Evolutionary conservation across 2,113 vertebrate genomes (phyloP), one percentile per base, ranked within the genome.

Genomic region (Melospiza georgiana): DNA sequence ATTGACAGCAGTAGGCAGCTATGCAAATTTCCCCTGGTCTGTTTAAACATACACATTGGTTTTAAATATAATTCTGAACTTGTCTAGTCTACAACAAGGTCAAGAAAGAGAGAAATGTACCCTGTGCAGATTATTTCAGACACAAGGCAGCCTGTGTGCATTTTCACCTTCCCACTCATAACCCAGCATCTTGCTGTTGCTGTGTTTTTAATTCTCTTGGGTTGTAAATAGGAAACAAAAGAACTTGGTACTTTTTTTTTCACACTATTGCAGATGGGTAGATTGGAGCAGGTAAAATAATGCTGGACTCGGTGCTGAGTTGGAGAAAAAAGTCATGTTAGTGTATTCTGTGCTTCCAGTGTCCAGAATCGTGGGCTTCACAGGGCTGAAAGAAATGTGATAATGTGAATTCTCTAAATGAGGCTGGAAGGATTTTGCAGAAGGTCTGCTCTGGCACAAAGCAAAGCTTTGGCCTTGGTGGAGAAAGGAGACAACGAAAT

Each of bases 161-260:
- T 96, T 97, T 96, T 93, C 90, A 89, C 93, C 94, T 92, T 97
- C 96, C 93, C 88, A 94, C 96, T 96, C 88, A 23, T 72, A 90
- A 23, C 61, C 79, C 41, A 75, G 88, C 62, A 90, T 90, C 79
- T 93, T 89, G 85, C 85, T 90, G 7, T 89, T 89, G 85, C 83
- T 92, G 7, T 89, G 90, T 75, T 94, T 93, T 95, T 83, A 67
- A 62, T 90, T 93, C 59, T 84, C 48, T 75, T 48, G 65, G 12
- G 44, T 88, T 82, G 73, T 92, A 96, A 93, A 90, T 62, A 82
- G 76, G 57, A 86, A 91, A 92, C 81, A 91, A 95, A 96, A 84
- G 81, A 89, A 72, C 43, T 14, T 72, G 83, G 18, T 27, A 22
- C 43, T 90, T 95, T 77, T 81, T 95, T 92, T 95, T 92, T 90